These are phyloP conservation scores for Hylaeus anthracinus DNA, from an alignment of 1,140 invertebrate genomes.

Conservation along the genomic window DNA sequence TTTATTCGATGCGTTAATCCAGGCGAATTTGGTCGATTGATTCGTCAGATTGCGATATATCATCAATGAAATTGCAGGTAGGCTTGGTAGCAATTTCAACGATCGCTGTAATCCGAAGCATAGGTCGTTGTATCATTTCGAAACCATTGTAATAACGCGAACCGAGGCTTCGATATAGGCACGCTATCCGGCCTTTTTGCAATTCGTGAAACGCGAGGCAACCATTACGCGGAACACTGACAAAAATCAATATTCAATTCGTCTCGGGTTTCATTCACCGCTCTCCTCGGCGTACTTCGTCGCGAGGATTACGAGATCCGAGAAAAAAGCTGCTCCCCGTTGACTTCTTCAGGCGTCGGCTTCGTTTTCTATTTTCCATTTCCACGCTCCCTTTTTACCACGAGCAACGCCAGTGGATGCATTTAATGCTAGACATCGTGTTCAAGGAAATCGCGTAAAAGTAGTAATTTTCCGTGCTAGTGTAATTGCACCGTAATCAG, in stretches of 20 bases:
- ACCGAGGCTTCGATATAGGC: neutral
- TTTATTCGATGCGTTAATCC: too few relatives aligned
- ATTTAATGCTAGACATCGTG: neutral
- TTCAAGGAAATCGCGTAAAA: constrained; percentile 20
- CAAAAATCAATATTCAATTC: neutral
- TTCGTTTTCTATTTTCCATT: neutral
- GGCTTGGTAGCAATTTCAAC: neutral
- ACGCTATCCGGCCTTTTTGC: neutral
- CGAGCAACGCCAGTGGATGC: too few relatives aligned
- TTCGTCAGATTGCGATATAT: neutral
- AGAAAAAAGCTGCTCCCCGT: neutral
- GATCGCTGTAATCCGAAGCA: neutral
- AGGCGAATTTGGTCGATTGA: too few relatives aligned
- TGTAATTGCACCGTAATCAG: constrained; percentile 11
- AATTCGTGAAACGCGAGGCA: neutral
- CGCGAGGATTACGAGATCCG: neutral
- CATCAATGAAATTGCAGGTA: neutral
- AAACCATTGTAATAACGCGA: neutral
- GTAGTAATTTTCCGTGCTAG: neutral
- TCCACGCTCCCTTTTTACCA: neutral
- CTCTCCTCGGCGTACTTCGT: neutral
- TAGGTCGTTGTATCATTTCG: neutral
- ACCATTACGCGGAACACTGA: neutral
- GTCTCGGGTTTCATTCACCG: neutral
- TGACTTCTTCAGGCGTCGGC: too few relatives aligned